Base-by-base conservation (phyloP, 2,113 vertebrate species). In the Dicaeum eximium region DNA sequence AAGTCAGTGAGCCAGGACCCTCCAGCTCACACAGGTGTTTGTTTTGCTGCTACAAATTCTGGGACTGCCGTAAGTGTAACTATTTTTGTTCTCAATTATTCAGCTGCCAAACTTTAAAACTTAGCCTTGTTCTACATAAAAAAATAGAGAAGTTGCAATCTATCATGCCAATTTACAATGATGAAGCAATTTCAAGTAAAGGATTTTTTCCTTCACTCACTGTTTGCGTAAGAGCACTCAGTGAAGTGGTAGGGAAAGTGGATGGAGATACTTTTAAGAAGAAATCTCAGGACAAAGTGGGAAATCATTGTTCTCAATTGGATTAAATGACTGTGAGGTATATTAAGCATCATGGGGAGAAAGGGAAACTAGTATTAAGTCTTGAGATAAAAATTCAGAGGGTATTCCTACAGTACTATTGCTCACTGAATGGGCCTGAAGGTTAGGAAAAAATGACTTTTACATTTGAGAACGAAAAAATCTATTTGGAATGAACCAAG, bases 61-160 rank as follows among this genome's bases (percentile, higher is more conserved):
- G 17, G 56, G 22, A 69, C 37, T 48, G 44, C 10, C 0, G 0
- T 44, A 67, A 69, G 8, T 12, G 6, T 30, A 82, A 73, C 11
- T 72, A 24, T 9, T 61, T 92, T 70, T 70, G 27, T 42, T 88
- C 72, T 86, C 4, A 0, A 20, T 30, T 66, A 69, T 40, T 92
- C 51, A 79, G 15, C 48, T 72, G 25, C 28, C 44, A 45, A 60
- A 47, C 33, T 84, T 67, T 38, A 78, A 79, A 92, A 72, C 17
- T 22, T 31, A 51, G 40, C 14, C 23, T 81, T 67, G 13, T 45
- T 28, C 18, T 61, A 44, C 11, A 45, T 24, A 69, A 87, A 69
- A 69, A 75, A 64, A 22, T 5, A 48, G 31, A 65, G 30, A 80
- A 64, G 57, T 19, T 35, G 14, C 58, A 40, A 37, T 67, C 37